Conservation (phyloP, 2,888 invertebrate species). For the Euplexia lucipara region DNA sequence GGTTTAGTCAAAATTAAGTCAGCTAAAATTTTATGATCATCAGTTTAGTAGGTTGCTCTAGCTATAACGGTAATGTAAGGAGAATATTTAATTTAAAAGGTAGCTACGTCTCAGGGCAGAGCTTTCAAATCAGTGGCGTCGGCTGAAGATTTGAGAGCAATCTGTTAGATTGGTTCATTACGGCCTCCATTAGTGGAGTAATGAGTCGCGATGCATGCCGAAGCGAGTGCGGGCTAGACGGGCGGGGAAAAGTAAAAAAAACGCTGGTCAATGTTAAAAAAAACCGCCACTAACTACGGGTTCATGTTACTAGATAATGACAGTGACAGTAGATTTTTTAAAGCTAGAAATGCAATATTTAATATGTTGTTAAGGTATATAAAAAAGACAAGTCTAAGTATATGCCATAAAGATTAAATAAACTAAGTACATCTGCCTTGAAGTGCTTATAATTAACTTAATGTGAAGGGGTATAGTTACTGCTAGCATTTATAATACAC, state of each 20-base stretch:
- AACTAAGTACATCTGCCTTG: too few relatives aligned
- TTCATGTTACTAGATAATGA: too few relatives aligned
- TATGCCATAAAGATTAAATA: too few relatives aligned
- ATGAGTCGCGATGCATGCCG: constrained; percentile 89
- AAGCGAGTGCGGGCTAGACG: constrained; percentile 73
- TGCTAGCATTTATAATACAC: too few relatives aligned
- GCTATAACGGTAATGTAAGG: constrained; percentile 44
- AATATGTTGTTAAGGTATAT: too few relatives aligned
- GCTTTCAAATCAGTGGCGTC: constrained; percentile 88
- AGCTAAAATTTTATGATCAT: constrained; percentile 21
- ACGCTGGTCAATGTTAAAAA: background rate
- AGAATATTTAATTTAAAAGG: constrained; percentile 83
- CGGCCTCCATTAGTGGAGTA: constrained; percentile 89
- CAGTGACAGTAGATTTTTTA: too few relatives aligned
- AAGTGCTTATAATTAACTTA: too few relatives aligned
- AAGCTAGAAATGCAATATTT: too few relatives aligned
- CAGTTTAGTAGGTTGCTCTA: constrained; percentile 24
- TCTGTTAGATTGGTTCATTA: constrained; percentile 91
- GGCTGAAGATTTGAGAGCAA: constrained; percentile 89
- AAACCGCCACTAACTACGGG: background rate
- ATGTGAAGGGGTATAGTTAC: too few relatives aligned
- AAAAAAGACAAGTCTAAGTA: too few relatives aligned
- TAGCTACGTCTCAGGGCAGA: constrained; percentile 71
- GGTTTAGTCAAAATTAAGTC: constrained; percentile 45
- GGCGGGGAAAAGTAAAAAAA: constrained; percentile 50